phyloP scores from a whole-genome alignment of 2,888 invertebrate species.

The Brenthis daphne region DNA sequence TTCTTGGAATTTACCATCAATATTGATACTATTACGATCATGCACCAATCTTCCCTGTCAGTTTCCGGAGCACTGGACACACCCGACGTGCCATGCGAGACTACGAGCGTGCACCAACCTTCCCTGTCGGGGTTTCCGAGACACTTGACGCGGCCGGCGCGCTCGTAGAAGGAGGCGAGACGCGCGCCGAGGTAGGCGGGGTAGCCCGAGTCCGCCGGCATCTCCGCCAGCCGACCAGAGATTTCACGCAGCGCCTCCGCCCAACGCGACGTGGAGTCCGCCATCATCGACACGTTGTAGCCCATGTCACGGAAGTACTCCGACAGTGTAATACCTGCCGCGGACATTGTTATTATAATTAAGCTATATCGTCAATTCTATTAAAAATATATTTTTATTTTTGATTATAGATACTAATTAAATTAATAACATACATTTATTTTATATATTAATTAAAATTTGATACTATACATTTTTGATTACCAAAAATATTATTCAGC shows the following conservation, averaged over 20 bases:
- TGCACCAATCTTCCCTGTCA: constrained; percentile 92
- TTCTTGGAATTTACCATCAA: too few relatives aligned
- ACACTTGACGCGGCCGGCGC: constrained; percentile 98
- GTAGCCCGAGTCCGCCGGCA: constrained; percentile 99
- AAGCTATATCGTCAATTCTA: too few relatives aligned
- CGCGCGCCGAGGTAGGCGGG: constrained; percentile 99
- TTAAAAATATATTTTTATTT: too few relatives aligned
- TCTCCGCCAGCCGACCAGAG: constrained; percentile 99
- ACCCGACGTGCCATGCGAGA: constrained; percentile 89
- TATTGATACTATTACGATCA: too few relatives aligned
- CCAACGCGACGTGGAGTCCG: constrained; percentile 99
- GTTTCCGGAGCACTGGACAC: constrained; percentile 98
- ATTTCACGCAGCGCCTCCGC: constrained; percentile 99
- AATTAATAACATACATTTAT: too few relatives aligned
- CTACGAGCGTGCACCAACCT: constrained; percentile 65
- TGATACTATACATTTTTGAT: too few relatives aligned
- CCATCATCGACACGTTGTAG: constrained; percentile 99
- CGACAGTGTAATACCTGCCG: constrained; percentile 96
- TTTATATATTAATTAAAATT: too few relatives aligned
- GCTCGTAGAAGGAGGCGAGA: constrained; percentile 99
- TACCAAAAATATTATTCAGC: too few relatives aligned
- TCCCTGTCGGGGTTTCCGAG: constrained; percentile 98
- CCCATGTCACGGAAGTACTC: constrained; percentile 99
- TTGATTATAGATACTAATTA: too few relatives aligned
- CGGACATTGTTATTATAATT: too few relatives aligned